phyloP scores from a whole-genome alignment of 1,140 invertebrate genomes.

The Melipona quadrifasciata region DNA sequence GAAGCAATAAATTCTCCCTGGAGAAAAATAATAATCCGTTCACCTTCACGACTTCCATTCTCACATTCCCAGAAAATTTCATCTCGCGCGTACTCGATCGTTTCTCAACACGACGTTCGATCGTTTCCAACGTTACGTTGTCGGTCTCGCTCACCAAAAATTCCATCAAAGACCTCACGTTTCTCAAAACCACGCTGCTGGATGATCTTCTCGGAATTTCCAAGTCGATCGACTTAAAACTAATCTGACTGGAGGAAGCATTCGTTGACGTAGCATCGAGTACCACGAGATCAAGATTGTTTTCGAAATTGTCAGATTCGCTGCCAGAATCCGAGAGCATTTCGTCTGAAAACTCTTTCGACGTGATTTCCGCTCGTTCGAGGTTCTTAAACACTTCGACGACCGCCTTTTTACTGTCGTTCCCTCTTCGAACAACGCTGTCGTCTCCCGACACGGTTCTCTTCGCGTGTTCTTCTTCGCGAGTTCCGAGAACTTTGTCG shows the following conservation, averaged over 20 bases:
- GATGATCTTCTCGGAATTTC: neutral
- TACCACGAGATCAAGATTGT: neutral
- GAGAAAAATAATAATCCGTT: constrained; percentile 28
- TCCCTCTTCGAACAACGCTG: neutral
- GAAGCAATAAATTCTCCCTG: constrained; percentile 52
- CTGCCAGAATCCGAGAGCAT: neutral
- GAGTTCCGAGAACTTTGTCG: neutral
- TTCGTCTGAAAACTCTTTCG: neutral
- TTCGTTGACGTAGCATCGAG: neutral
- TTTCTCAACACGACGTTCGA: neutral
- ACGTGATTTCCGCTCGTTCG: neutral
- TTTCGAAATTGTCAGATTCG: neutral
- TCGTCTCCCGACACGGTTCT: neutral
- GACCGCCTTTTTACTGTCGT: no score
- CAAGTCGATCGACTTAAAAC: neutral
- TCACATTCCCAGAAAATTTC: neutral
- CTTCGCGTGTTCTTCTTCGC: neutral
- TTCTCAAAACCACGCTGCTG: neutral
- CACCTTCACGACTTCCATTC: neutral
- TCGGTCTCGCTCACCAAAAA: neutral
- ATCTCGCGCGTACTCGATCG: neutral
- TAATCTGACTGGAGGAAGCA: no score
- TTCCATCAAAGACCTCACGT: neutral
- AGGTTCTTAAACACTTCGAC: neutral
- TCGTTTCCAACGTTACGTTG: neutral